Evolutionary conservation across 2,888 invertebrate species (phyloP).

Genomic region (Idaea biselata): DNA sequence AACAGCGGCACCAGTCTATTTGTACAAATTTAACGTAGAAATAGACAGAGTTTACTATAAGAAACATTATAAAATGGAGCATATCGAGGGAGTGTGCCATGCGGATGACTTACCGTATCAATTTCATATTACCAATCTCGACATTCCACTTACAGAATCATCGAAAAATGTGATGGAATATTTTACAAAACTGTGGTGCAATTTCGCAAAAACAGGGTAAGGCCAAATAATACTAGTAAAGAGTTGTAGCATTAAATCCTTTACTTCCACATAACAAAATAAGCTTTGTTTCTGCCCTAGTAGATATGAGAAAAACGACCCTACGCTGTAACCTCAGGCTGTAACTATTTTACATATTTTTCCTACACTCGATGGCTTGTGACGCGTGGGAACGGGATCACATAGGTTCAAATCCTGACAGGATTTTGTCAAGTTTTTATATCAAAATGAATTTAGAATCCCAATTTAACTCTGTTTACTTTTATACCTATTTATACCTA

Average conservation of each 20-base stretch:
- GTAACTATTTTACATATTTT: no score
- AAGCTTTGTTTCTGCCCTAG: no score
- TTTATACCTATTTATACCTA: no score
- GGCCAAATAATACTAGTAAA: conserved; percentile 19
- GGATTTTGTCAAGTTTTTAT: no score
- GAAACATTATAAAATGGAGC: conserved; percentile 58
- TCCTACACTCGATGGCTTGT: no score
- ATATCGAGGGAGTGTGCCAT: conserved; percentile 62
- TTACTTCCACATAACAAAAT: no score
- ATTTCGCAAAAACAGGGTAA: conserved; percentile 67
- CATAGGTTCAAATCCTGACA: no score
- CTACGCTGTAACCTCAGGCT: no score
- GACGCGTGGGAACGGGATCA: no score
- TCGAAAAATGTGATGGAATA: conserved; percentile 48
- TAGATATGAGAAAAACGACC: no score
- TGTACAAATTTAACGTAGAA: conserved; percentile 65
- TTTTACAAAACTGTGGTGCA: conserved; percentile 59
- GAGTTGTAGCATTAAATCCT: background rate
- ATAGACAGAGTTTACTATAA: conserved; percentile 66
- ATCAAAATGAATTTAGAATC: no score
- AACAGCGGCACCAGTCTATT: conserved; percentile 47
- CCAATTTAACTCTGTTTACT: no score
- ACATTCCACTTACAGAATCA: conserved; percentile 59
- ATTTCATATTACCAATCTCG: conserved; percentile 59
- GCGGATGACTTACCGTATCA: conserved; percentile 66